These are phyloP conservation scores for Epiblema foenella DNA, from an alignment of 2,888 invertebrate species.

Conservation along the genomic window DNA sequence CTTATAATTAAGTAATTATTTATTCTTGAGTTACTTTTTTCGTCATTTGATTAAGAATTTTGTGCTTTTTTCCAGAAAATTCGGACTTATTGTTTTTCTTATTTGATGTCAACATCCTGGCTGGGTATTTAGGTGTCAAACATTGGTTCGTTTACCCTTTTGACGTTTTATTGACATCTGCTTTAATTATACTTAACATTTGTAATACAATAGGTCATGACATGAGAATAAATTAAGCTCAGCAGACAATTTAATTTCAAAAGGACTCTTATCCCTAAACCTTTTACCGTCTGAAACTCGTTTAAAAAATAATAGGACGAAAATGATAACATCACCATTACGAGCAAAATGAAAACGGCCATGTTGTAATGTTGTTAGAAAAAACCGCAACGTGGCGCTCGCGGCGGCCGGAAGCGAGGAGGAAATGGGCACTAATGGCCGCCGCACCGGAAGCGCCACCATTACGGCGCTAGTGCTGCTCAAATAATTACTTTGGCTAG, in stretches of 20 bases:
- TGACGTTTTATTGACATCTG: no score
- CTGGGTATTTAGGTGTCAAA: no score
- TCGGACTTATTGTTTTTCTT: no score
- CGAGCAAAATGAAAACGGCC: conserved; percentile 44
- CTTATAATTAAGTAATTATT: no score
- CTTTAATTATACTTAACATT: not conserved
- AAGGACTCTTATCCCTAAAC: conserved; percentile 31
- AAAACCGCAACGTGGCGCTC: conserved; percentile 60
- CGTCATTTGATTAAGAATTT: no score
- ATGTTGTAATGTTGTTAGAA: conserved; percentile 40
- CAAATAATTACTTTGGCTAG: conserved; percentile 76
- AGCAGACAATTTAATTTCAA: conserved; percentile 33
- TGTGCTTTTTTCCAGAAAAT: no score
- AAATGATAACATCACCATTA: conserved; percentile 55
- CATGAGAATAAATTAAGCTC: not conserved
- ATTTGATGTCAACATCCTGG: no score
- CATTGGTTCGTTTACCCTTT: no score
- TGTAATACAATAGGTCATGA: not conserved
- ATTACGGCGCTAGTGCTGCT: conserved; percentile 78
- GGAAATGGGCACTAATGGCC: conserved; percentile 84
- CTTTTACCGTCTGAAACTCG: conserved; percentile 43
- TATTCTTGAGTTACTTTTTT: no score
- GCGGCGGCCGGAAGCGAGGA: conserved; percentile 70
- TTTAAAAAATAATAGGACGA: conserved; percentile 49
- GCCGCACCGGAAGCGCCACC: conserved; percentile 76